Base-by-base conservation (phyloP, 1,140 invertebrate species). In the Apolygus lucorum region DNA sequence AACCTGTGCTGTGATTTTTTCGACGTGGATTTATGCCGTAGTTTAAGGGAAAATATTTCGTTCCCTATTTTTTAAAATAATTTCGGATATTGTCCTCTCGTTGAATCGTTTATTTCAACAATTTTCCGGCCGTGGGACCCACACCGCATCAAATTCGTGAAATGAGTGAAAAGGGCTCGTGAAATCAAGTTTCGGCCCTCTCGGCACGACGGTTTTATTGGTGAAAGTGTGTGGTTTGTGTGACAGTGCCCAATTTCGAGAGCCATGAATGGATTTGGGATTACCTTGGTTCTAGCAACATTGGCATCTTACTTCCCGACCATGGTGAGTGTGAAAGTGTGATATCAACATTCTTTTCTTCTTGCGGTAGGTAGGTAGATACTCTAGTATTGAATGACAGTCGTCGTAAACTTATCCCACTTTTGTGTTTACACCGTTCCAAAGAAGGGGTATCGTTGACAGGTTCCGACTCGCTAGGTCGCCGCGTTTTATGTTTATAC, bases 221-320 rank as follows among this genome's bases (percentile, higher is more conserved):
- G 54, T 59, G 54, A 24, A 59, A 49, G 34, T 49, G 54, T 24
- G 54, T 24, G 54, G 22, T 59, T 59, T 59, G 54, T 59, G 54
- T 59, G 54, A 59, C 54, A 59, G 54, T 59, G 54, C 54, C 54
- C 11, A 59, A 59, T 59, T 59, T 59, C 54, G 54, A 59, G 54
- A 59, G 54, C 54, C 54, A 59, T 59, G 54, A 59, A 59, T 59
- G 54, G 54, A 59, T 59, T 59, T 59, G 54, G 54, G 54, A 59
- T 59, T 59, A 59, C 54, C 4, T 21, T 59, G 54, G 54, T 59
- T 59, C 54, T 59, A 21, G 54, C 54, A 11, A 49, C 34, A 24
- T 17, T 59, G 22, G 22, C 54, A 59, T 59, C 54, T 59, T 59
- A 59, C 22, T 21, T 59, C 4, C 54, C 54, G 54, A 59, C 54